Percentiles rank a stretch among this genome's conserved stretches.
Evolutionary conservation across 2,113 vertebrate species (phyloP).

Genomic region (Rallus limicola): DNA sequence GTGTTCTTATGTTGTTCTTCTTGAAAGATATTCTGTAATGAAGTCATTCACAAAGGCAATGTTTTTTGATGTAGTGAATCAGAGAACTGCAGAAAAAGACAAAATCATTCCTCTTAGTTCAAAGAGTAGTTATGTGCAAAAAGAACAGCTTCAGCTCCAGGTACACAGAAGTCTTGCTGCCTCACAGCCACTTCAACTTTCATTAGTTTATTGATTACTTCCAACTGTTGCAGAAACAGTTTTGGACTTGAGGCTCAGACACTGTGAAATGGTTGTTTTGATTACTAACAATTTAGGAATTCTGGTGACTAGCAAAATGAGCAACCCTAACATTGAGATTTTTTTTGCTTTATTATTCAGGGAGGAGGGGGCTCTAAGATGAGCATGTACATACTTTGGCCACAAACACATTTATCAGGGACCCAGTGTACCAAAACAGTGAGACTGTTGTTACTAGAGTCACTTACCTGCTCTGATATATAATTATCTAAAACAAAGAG

Average conservation of each 20-base stretch:
- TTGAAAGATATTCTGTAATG: not conserved
- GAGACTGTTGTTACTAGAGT: not conserved
- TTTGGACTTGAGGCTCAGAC: not conserved
- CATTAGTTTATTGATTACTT: constrained; percentile 56
- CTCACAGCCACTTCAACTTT: constrained; percentile 13
- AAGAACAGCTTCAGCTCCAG: constrained; percentile 16
- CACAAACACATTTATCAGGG: not conserved
- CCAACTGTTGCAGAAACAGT: constrained; percentile 17
- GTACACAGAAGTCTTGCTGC: not conserved
- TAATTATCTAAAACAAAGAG: not conserved
- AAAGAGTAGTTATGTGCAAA: not conserved
- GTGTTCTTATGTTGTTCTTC: not conserved
- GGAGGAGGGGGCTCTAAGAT: not conserved
- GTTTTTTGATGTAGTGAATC: not conserved
- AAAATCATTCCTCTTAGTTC: constrained; percentile 11
- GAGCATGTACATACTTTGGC: not conserved
- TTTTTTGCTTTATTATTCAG: not conserved
- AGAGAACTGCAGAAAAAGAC: not conserved
- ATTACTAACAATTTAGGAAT: not conserved
- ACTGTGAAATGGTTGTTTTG: not conserved
- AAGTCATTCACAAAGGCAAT: not conserved
- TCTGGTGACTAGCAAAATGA: not conserved
- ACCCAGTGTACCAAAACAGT: not conserved
- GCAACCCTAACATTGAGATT: not conserved
- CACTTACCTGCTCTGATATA: not conserved